Percentiles rank a stretch among this genome's conserved stretches.
Conservation (phyloP, 2,113 vertebrate species). For the Mionectes macconnelli region DNA sequence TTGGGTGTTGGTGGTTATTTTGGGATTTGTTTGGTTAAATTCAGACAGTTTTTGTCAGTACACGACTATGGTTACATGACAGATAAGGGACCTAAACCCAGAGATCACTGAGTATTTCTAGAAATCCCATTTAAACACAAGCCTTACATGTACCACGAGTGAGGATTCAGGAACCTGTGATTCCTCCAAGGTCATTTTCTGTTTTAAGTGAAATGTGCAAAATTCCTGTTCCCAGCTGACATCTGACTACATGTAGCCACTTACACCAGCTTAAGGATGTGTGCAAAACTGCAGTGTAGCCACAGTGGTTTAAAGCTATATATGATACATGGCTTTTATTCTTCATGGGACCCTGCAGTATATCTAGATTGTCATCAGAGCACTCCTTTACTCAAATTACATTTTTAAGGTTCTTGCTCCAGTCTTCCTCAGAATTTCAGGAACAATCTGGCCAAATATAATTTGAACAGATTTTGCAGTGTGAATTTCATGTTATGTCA, state of each 20-base stretch:
- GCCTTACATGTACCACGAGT: background rate
- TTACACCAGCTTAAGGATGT: background rate
- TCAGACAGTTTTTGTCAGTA: background rate
- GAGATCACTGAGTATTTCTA: background rate
- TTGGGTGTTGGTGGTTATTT: background rate
- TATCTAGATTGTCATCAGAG: background rate
- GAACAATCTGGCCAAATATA: background rate
- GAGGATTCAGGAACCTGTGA: background rate
- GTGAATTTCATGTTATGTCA: background rate
- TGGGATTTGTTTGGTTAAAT: background rate
- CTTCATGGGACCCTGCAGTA: background rate
- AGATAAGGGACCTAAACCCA: background rate
- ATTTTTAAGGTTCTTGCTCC: background rate
- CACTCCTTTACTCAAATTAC: background rate
- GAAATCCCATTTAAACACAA: background rate
- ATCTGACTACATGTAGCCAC: background rate
- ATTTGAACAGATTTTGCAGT: slow-evolving; percentile 32
- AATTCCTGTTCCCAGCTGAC: background rate
- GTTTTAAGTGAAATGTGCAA: background rate
- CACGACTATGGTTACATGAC: background rate
- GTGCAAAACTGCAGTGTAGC: background rate
- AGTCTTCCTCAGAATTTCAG: background rate
- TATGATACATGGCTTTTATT: background rate
- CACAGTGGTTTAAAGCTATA: background rate
- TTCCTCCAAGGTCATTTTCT: background rate